Evolutionary conservation across 2,888 invertebrate species (phyloP).

Genomic region (Hyppa rectilinea): DNA sequence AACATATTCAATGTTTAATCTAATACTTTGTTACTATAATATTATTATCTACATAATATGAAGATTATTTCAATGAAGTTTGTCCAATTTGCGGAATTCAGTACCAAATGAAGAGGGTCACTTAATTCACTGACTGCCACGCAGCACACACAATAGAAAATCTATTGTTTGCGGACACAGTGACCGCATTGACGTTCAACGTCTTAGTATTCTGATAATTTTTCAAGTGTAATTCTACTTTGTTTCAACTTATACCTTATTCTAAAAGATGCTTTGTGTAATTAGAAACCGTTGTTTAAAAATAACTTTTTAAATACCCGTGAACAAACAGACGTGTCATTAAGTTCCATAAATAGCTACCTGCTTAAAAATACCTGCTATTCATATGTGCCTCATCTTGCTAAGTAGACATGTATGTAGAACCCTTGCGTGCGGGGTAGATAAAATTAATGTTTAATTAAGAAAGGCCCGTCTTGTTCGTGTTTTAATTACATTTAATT

Average conservation of each 20-base stretch:
- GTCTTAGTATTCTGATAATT: no score
- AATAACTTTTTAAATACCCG: not conserved
- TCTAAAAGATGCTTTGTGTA: not conserved
- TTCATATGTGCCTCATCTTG: conserved; percentile 4
- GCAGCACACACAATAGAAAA: no score
- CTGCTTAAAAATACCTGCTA: conserved; percentile 21
- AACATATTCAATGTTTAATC: no score
- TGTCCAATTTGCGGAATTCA: not conserved
- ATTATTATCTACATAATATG: no score
- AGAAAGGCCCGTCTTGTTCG: conserved; percentile 62
- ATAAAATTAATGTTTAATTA: conserved; percentile 68
- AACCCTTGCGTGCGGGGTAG: conserved; percentile 34
- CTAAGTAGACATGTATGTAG: conserved; percentile 41
- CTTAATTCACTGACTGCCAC: no score
- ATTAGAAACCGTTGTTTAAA: not conserved
- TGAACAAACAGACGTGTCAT: not conserved
- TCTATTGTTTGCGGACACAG: no score
- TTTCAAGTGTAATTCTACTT: not conserved
- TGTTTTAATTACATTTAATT: conserved; percentile 66
- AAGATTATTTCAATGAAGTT: no score
- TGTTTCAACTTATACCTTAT: not conserved
- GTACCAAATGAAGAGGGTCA: no score
- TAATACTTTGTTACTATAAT: no score
- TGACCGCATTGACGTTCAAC: no score
- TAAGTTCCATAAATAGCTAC: conserved; percentile 16